phyloP scores from a whole-genome alignment of 2,888 invertebrate genomes.

The Rotaria macrura region DNA sequence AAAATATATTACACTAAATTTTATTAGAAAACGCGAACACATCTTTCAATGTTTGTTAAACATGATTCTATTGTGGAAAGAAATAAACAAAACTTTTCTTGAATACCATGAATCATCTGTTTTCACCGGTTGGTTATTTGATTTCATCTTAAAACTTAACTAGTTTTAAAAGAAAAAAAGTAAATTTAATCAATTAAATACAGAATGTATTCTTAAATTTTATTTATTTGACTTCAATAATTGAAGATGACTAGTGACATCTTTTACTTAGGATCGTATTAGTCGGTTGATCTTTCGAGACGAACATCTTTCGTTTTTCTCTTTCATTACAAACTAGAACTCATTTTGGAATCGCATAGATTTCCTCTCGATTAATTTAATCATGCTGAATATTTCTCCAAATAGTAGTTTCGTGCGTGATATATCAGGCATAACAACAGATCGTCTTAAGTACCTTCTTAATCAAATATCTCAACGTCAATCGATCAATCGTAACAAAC shows the following conservation, averaged over 20 bases:
- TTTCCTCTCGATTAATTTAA: neutral
- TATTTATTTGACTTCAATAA: neutral
- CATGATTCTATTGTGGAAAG: neutral
- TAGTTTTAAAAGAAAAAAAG: neutral
- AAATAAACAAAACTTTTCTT: neutral
- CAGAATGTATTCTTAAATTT: neutral
- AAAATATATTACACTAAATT: neutral
- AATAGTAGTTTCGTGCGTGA: neutral
- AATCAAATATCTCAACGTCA: slow-evolving; percentile 11
- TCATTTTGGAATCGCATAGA: too few relatives aligned
- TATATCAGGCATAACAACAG: neutral
- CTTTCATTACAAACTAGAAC: too few relatives aligned
- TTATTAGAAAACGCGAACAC: neutral
- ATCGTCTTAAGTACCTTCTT: neutral
- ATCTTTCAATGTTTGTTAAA: neutral
- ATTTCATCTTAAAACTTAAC: neutral
- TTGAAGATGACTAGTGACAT: neutral
- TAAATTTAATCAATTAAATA: neutral
- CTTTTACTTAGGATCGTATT: neutral
- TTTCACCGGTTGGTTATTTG: neutral
- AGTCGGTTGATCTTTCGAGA: neutral
- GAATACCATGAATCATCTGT: neutral
- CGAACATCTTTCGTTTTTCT: neutral
- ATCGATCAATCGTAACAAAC: neutral
- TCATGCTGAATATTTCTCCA: neutral